A percentile compares a stretch with the other conserved stretches of the same genome.
Evolutionary conservation across 2,113 vertebrate species (phyloP).

Genomic region (Podilymbus podiceps): DNA sequence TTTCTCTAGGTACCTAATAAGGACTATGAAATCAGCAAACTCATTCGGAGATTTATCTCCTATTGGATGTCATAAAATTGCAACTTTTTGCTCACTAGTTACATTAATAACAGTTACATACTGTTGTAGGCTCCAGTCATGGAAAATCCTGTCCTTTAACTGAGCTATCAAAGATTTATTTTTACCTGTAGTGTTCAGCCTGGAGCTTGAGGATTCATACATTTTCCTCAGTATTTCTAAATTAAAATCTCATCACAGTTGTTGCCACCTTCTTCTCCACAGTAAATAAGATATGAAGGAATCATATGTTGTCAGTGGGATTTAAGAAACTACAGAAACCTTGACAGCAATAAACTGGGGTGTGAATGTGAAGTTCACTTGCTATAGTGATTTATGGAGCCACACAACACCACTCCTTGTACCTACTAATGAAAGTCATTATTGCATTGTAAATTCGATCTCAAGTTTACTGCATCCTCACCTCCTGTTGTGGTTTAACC

Average conservation of each 20-base stretch:
- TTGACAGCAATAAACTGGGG: neutral
- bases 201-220: neutral
- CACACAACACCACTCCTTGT: neutral
- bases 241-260: slow-evolving; percentile 11
- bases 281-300: neutral
- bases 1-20: neutral
- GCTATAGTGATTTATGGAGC: neutral
- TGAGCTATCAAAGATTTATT: neutral
- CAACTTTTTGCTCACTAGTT: neutral
- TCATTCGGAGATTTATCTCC: neutral
- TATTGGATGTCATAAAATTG: neutral
- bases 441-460: neutral
- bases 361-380: neutral
- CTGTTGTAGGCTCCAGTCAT: neutral
- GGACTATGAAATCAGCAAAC: neutral
- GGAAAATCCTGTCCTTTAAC: neutral
- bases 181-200: neutral
- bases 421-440: neutral
- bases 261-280: neutral
- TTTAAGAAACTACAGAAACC: neutral
- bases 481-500: neutral
- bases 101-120: neutral
- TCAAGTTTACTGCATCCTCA: neutral
- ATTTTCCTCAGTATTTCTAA: neutral
- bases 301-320: neutral